A percentile compares a stretch with the other conserved stretches of the same genome.
Evolutionary conservation across 2,888 invertebrate species (phyloP).

Genomic region (Caenorhabditis uteleia): DNA sequence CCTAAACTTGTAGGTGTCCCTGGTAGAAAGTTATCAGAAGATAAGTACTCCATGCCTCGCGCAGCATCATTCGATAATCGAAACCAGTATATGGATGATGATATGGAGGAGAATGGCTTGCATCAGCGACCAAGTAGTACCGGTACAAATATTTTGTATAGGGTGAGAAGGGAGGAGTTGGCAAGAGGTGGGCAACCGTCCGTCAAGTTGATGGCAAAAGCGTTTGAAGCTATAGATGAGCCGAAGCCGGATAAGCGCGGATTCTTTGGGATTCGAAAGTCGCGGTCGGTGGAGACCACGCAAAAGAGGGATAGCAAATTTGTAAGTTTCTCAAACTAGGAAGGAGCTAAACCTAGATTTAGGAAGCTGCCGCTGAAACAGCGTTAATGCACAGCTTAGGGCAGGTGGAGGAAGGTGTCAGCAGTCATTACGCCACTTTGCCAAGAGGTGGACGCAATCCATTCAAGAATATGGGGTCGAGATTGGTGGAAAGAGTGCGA

Average conservation of each 20-base stretch:
- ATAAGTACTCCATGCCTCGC: slow-evolving; percentile 33
- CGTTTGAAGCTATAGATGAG: slow-evolving; percentile 65
- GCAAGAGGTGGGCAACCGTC: slow-evolving; percentile 66
- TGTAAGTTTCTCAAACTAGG: slow-evolving; percentile 17
- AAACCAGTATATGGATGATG: slow-evolving; percentile 37
- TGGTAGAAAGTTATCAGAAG: slow-evolving; percentile 31
- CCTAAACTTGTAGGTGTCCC: slow-evolving; percentile 20
- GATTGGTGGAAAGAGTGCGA: slow-evolving; percentile 63
- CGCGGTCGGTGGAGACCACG: slow-evolving; percentile 63
- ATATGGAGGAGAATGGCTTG: slow-evolving; percentile 19
- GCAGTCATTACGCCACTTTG: slow-evolving; percentile 47
- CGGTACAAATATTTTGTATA: slow-evolving; percentile 66
- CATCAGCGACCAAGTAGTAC: slow-evolving; percentile 24
- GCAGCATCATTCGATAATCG: slow-evolving; percentile 38
- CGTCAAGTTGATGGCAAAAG: slow-evolving; percentile 61
- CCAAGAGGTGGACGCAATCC: slow-evolving; percentile 55
- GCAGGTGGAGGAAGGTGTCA: slow-evolving; percentile 44
- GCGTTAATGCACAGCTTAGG: slow-evolving; percentile 44
- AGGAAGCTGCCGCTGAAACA: slow-evolving; percentile 34
- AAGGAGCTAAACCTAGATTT: not conserved
- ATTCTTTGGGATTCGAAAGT: slow-evolving; percentile 66
- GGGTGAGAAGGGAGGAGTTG: slow-evolving; percentile 66
- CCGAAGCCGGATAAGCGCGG: slow-evolving; percentile 48
- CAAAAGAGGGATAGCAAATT: slow-evolving; percentile 39
- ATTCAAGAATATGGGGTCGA: slow-evolving; percentile 64